These are phyloP conservation scores for Sminthurinus aureus DNA, from an alignment of 2,888 invertebrate genomes.

Conservation along the genomic window DNA sequence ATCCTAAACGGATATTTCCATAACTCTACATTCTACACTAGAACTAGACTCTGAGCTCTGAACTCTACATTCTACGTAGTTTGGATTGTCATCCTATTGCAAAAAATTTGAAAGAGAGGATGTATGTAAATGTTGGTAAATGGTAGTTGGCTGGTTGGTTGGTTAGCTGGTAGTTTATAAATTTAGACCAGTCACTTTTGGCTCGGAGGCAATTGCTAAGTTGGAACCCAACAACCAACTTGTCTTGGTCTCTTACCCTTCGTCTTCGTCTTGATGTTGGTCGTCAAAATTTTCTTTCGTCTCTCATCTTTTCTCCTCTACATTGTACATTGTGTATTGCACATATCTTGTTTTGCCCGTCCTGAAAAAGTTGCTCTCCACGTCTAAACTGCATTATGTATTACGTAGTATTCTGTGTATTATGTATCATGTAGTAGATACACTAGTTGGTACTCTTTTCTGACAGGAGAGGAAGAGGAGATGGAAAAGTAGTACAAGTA, in stretches of 20 bases:
- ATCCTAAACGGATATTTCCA: too few species aligned
- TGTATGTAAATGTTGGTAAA: conserved; percentile 18
- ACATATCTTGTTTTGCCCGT: background rate
- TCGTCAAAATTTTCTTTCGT: background rate
- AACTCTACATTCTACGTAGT: too few species aligned
- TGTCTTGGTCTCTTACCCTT: background rate
- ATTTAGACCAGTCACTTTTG: conserved; percentile 18
- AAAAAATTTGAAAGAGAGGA: background rate
- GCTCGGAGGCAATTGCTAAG: conserved; percentile 30
- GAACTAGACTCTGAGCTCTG: too few species aligned
- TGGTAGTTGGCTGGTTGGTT: conserved; percentile 20
- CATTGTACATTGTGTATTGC: too few species aligned
- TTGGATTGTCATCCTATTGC: background rate
- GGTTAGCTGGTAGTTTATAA: conserved; percentile 3
- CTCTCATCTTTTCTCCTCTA: background rate
- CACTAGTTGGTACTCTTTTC: background rate
- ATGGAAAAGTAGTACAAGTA: too few species aligned
- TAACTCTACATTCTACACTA: too few species aligned
- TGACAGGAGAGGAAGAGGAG: conserved; percentile 12
- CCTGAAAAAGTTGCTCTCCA: background rate
- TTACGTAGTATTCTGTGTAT: too few species aligned
- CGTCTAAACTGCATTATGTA: too few species aligned
- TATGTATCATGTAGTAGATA: too few species aligned
- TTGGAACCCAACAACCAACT: conserved; percentile 7
- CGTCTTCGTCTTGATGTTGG: background rate